Evolutionary conservation across 2,113 vertebrate genomes (phyloP), one percentile per base, ranked within the genome.

Genomic region (Pseudonaja textilis): DNA sequence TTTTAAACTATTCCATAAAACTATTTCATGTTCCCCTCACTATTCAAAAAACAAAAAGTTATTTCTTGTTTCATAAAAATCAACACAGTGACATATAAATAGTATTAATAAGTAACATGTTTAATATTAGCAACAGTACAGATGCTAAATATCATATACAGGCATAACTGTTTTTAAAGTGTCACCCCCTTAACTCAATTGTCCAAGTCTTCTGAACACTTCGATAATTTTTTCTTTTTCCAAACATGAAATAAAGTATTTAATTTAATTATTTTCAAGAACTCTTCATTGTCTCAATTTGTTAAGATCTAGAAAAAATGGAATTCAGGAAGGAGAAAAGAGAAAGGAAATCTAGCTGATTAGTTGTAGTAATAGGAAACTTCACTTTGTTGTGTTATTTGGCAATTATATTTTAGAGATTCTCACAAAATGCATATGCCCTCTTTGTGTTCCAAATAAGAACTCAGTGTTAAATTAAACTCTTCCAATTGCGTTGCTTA

Each of bases 391-490:
- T 81, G 7, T 81, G 7, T 22, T 81, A 39, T 22, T 34, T 39
- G 74, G 18, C 16, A 20, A 81, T 81, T 81, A 22, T 42, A 81
- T 81, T 81, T 81, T 39, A 81, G 74, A 42, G 2, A 39, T 39
- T 42, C 23, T 47, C 8, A 34, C 34, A 90, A 74, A 25, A 87
- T 64, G 18, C 10, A 87, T n/a, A 7, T 59, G 93, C 74, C n/a
- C 88, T 74, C 93, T 87, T 88, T 20, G 8, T 69, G 11, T 91
- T 85, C 89, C 90, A 81, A 96, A 94, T 96, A 94, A 94, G 95
- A 95, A 91, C 89, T 95, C 57, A 90, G 88, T 96, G 96, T 96
- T 95, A 96, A 92, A 95, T 91, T 91, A 11, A n/a, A 11, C 93
- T 95, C 93, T 94, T 93, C 91, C 95, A 95, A 96, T 96, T 86